A percentile compares a stretch with the other conserved stretches of the same genome.
Conservation (phyloP, 2,888 invertebrate genomes). For the Yponomeuta cagnagella region DNA sequence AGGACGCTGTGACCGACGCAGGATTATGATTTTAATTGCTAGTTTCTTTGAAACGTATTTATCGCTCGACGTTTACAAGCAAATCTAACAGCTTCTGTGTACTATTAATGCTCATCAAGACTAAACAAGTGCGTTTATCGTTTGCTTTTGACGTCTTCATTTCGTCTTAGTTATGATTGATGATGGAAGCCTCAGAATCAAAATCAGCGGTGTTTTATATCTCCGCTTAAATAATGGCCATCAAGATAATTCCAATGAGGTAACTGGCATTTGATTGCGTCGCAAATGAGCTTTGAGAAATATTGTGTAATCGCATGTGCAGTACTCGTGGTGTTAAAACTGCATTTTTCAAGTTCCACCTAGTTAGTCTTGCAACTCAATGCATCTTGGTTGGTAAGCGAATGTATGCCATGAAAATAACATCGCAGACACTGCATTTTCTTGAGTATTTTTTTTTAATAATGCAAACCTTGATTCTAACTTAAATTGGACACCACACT, state of each 20-base stretch:
- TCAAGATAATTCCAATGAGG: not conserved
- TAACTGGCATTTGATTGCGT: not conserved
- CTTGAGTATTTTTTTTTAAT: not conserved
- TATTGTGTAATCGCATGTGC: not conserved
- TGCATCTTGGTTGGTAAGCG: not conserved
- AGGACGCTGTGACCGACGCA: constrained; percentile 50
- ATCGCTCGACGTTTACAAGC: constrained; percentile 26
- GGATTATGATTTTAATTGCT: constrained; percentile 68
- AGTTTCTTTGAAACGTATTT: constrained; percentile 46
- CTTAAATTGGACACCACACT: too few species aligned
- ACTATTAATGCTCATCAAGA: not conserved
- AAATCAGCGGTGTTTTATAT: not conserved
- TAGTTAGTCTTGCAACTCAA: not conserved
- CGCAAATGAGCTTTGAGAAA: not conserved
- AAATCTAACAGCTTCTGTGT: not conserved
- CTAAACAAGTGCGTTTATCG: not conserved
- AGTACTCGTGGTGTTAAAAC: not conserved
- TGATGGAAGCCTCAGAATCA: not conserved
- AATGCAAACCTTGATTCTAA: too few species aligned
- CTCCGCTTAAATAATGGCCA: not conserved
- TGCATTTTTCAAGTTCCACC: not conserved
- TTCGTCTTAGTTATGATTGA: not conserved
- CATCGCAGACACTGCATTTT: not conserved
- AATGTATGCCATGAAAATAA: not conserved
- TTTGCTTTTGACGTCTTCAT: not conserved